phyloP scores from a whole-genome alignment of 2,888 invertebrate species.

The Tinea trinotella region DNA sequence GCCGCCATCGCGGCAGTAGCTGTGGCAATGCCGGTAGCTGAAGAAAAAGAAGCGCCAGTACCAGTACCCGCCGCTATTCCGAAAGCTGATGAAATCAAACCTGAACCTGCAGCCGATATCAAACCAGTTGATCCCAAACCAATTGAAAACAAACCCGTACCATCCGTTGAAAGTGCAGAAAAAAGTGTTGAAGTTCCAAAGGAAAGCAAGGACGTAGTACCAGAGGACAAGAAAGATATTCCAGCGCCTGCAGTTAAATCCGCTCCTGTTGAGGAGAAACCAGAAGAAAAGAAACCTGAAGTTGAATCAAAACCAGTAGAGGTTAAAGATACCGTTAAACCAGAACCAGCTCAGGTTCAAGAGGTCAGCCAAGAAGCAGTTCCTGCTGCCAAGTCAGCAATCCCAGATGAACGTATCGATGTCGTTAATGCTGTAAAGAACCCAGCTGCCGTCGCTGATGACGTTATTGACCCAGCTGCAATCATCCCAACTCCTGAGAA shows the following conservation, averaged over 20 bases:
- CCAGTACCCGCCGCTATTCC: conserved; percentile 45
- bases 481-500: conserved; percentile 43
- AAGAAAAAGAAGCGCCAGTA: conserved; percentile 41
- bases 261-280: conserved; percentile 31
- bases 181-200: conserved; percentile 25
- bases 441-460: conserved; percentile 47
- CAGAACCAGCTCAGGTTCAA: conserved; percentile 35
- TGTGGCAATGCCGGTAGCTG: conserved; percentile 75
- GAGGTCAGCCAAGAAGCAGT: conserved; percentile 37
- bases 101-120: conserved; percentile 29
- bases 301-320: conserved; percentile 31
- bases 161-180: conserved; percentile 23
- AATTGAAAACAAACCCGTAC: conserved; percentile 23
- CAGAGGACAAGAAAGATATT: conserved; percentile 33
- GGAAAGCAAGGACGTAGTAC: conserved; percentile 28
- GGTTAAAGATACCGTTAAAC: conserved; percentile 27
- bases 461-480: conserved; percentile 39
- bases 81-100: conserved; percentile 19
- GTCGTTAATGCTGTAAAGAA: conserved; percentile 43
- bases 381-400: conserved; percentile 34
- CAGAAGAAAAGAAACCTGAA: conserved; percentile 30
- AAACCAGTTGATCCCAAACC: conserved; percentile 30
- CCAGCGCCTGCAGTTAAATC: conserved; percentile 26
- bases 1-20: conserved; percentile 70
- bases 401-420: conserved; percentile 39